Conservation (phyloP, 2,113 vertebrate genomes). For the Octodon degus region DNA sequence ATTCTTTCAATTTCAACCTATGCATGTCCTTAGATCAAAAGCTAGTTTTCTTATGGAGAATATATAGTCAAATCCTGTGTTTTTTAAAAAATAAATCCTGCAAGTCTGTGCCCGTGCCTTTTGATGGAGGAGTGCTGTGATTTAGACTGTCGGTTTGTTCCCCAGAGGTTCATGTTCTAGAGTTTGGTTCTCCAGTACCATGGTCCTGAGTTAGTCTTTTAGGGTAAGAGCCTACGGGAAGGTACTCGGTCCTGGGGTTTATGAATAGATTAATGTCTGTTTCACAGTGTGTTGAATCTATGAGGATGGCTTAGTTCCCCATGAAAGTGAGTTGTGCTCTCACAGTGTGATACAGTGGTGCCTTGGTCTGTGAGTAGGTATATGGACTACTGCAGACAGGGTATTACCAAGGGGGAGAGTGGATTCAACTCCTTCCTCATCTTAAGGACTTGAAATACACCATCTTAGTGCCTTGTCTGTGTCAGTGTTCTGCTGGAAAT, state of each 20-base stretch:
- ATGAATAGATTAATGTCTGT: background rate
- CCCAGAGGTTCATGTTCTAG: background rate
- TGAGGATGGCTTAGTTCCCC: background rate
- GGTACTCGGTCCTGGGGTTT: background rate
- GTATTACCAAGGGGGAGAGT: background rate
- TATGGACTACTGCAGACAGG: background rate
- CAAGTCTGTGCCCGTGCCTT: background rate
- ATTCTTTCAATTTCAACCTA: background rate
- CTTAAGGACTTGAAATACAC: slow-evolving; percentile 18
- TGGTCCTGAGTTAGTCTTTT: background rate
- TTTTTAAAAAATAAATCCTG: background rate
- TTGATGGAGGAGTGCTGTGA: background rate
- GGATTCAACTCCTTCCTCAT: background rate
- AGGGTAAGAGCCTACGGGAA: background rate
- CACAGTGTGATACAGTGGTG: background rate
- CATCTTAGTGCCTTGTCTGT: background rate
- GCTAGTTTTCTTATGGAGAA: background rate
- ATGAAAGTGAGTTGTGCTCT: background rate
- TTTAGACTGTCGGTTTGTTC: background rate
- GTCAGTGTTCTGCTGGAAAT: slow-evolving; percentile 29
- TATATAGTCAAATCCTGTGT: background rate
- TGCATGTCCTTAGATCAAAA: background rate
- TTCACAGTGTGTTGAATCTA: background rate
- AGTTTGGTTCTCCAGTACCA: background rate
- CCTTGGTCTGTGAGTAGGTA: background rate